Evolutionary conservation across 37 sponge, comb jelly and placozoan genomes (phyloP).

Genomic region (Tethya wilhelma): DNA sequence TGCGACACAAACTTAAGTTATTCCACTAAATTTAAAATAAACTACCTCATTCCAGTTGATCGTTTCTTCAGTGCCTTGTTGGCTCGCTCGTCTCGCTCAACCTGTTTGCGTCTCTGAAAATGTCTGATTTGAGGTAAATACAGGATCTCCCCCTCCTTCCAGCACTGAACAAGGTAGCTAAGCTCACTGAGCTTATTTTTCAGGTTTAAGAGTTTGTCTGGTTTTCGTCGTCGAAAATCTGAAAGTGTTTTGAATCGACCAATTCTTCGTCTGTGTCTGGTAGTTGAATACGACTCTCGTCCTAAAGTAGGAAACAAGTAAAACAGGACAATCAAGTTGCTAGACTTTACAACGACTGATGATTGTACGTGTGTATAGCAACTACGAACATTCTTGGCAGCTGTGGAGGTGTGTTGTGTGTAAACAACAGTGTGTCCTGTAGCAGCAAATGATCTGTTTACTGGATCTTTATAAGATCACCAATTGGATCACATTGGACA

Average conservation of each 20-base stretch:
- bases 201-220: conserved; percentile 6
- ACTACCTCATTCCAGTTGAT: too few relatives aligned
- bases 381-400: background rate
- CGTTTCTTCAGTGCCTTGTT: conserved; percentile 14
- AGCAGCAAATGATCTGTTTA: too few relatives aligned
- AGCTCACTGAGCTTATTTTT: background rate
- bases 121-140: conserved; percentile 42
- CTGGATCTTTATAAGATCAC: too few relatives aligned
- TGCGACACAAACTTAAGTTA: too few relatives aligned
- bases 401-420: background rate
- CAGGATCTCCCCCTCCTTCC: conserved; percentile 10
- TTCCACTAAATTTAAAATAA: too few relatives aligned
- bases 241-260: conserved; percentile 47
- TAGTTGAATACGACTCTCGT: conserved; percentile 28
- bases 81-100: conserved; percentile 26
- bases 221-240: conserved; percentile 35
- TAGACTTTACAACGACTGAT: background rate
- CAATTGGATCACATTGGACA: background rate
- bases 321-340: background rate
- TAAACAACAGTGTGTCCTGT: too few relatives aligned
- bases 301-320: conserved; percentile 2
- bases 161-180: conserved; percentile 5
- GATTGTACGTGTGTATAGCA: background rate
- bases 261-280: conserved; percentile 56
- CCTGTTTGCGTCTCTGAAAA: conserved; percentile 37